A percentile compares a stretch with the other conserved stretches of the same genome.
Evolutionary conservation across 2,888 invertebrate genomes (phyloP).

Genomic region (Harpalus rubripes): DNA sequence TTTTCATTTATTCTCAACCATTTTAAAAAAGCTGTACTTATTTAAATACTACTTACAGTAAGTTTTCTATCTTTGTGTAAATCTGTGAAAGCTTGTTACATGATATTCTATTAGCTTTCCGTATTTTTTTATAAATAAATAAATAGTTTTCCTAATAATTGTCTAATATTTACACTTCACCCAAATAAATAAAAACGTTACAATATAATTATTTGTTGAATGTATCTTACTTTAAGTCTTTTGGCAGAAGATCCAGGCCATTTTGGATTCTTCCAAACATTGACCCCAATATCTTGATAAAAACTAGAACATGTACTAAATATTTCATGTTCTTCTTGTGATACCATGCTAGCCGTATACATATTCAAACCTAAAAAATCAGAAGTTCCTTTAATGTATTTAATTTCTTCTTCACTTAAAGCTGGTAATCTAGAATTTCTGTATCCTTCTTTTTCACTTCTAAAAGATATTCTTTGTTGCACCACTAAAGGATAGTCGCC

Average conservation of each 20-base stretch:
- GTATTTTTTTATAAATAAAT: no score
- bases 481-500: constrained; percentile 81
- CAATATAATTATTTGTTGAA: no score
- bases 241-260: constrained; percentile 78
- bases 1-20: no score
- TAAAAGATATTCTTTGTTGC: constrained; percentile 79
- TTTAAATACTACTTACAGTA: no score
- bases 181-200: no score
- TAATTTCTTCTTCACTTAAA: constrained; percentile 79
- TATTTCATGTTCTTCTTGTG: constrained; percentile 8
- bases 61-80: no score
- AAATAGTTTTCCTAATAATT: no score
- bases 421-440: constrained; percentile 78
- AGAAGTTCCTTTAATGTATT: constrained; percentile 76
- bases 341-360: constrained; percentile 74
- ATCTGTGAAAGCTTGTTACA: no score
- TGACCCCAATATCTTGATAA: constrained; percentile 75
- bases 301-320: neutral
- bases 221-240: constrained; percentile 76
- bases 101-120: no score
- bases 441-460: constrained; percentile 80
- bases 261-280: constrained; percentile 75
- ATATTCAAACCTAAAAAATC: constrained; percentile 79
- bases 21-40: no score
- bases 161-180: no score